phyloP scores from a whole-genome alignment of 2,797 vertebrate genomes.

The Fringilla coelebs region DNA sequence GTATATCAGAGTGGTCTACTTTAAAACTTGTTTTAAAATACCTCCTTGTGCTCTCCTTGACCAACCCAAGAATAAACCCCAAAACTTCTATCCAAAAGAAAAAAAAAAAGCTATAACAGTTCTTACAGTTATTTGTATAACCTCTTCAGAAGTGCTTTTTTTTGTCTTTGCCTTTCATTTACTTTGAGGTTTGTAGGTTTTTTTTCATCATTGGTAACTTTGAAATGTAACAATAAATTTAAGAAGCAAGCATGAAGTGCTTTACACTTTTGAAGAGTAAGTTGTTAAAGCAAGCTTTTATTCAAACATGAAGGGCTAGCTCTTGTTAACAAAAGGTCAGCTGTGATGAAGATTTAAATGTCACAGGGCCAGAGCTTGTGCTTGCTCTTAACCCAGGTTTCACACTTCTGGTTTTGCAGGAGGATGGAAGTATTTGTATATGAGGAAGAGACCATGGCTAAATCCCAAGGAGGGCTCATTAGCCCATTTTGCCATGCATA shows the following conservation, averaged over 20 bases:
- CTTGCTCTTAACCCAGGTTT: not conserved
- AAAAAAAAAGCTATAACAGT: not conserved
- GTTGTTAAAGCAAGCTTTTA: slow-evolving; percentile 14
- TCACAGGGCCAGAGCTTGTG: not conserved
- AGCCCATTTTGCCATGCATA: not conserved
- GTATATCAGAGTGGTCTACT: not conserved
- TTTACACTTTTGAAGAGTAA: slow-evolving; percentile 9
- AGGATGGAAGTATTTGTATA: not conserved
- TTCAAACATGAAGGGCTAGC: not conserved
- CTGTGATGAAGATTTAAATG: slow-evolving; percentile 41
- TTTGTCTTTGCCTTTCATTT: slow-evolving; percentile 3
- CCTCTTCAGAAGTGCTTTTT: slow-evolving; percentile 25
- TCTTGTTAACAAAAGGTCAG: slow-evolving; percentile 46
- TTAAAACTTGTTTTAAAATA: not conserved
- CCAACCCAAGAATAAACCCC: not conserved
- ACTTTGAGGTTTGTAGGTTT: not conserved
- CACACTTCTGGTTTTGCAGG: not conserved
- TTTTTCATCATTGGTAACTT: not conserved
- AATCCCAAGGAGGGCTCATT: not conserved
- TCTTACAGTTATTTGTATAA: slow-evolving; percentile 32
- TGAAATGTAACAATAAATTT: slow-evolving; percentile 35
- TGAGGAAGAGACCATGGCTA: not conserved
- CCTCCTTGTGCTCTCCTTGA: not conserved
- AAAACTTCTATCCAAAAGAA: not conserved
- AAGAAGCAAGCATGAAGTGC: not conserved